Percentiles rank a stretch among this genome's conserved stretches.
Evolutionary conservation across 2,888 invertebrate genomes (phyloP).

Genomic region (Cheilosia vernalis): DNA sequence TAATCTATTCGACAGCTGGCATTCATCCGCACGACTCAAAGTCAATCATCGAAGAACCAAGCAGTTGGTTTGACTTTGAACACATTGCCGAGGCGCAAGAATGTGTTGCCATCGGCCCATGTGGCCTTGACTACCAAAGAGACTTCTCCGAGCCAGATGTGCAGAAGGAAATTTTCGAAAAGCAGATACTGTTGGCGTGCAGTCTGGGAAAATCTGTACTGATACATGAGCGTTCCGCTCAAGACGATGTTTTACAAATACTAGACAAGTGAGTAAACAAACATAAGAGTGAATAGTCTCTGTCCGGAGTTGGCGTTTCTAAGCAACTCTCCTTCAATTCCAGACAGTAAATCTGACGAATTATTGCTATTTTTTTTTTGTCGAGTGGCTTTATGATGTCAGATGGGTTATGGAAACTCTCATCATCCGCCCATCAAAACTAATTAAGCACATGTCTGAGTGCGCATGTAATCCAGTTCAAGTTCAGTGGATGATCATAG

Average conservation of each 20-base stretch:
- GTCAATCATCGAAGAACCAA: conserved; percentile 88
- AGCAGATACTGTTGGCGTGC: conserved; percentile 94
- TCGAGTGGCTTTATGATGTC: conserved; percentile 49
- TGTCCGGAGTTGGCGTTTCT: neutral
- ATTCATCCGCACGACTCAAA: conserved; percentile 97
- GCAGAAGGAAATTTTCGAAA: conserved; percentile 93
- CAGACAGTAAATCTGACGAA: conserved; percentile 35
- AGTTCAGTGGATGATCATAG: conserved; percentile 14
- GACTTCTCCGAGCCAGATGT: conserved; percentile 96
- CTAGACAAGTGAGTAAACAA: conserved; percentile 83
- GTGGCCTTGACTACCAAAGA: conserved; percentile 96
- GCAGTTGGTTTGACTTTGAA: conserved; percentile 90
- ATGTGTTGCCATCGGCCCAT: conserved; percentile 97
- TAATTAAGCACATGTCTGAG: conserved; percentile 37
- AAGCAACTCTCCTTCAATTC: conserved; percentile 16
- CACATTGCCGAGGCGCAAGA: conserved; percentile 91
- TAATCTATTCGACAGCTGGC: conserved; percentile 95
- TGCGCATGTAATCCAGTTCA: conserved; percentile 5
- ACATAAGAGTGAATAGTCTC: neutral
- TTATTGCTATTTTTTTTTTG: neutral
- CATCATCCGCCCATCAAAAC: conserved; percentile 20
- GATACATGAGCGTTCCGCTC: conserved; percentile 96
- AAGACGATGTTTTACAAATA: conserved; percentile 92
- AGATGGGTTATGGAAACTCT: conserved; percentile 34
- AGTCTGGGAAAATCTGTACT: conserved; percentile 93